phyloP scores from a whole-genome alignment of 1,140 invertebrate species.

The Atta cephalotes region DNA sequence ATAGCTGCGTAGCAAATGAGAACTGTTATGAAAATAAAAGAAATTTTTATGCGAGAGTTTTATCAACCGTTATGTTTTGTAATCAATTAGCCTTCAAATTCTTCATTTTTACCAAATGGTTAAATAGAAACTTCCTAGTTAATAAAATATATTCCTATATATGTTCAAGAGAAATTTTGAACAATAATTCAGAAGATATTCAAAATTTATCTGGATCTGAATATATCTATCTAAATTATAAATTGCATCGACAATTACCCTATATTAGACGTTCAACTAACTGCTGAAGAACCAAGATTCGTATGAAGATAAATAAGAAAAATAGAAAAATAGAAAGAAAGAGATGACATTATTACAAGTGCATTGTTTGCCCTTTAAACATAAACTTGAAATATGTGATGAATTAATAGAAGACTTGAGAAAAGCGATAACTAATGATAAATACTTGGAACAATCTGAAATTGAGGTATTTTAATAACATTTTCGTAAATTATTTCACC shows the following conservation, averaged over 20 bases:
- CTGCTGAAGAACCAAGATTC: not conserved
- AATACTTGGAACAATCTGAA: slow-evolving; percentile 36
- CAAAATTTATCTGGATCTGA: not conserved
- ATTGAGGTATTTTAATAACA: slow-evolving; percentile 61
- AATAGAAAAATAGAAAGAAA: not conserved
- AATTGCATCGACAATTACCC: not conserved
- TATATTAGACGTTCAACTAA: not conserved
- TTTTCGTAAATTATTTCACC: not conserved
- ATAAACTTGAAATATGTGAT: slow-evolving; percentile 64
- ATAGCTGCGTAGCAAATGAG: not conserved
- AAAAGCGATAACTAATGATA: slow-evolving; percentile 53
- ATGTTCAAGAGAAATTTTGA: not conserved
- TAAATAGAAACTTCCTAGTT: slow-evolving; percentile 20
- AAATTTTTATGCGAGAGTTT: not conserved
- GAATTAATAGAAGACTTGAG: slow-evolving; percentile 70
- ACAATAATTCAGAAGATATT: not conserved
- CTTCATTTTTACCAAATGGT: slow-evolving; percentile 12
- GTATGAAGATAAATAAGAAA: not conserved
- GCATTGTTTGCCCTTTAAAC: slow-evolving; percentile 64
- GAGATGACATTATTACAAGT: not conserved
- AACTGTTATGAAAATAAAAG: not conserved
- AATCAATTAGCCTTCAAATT: not conserved
- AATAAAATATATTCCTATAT: not conserved
- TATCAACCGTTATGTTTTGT: not conserved
- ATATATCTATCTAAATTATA: not conserved